Evolutionary conservation across 2,113 vertebrate species (phyloP), one percentile per base, ranked within the genome.

Genomic region (Indicator indicator): DNA sequence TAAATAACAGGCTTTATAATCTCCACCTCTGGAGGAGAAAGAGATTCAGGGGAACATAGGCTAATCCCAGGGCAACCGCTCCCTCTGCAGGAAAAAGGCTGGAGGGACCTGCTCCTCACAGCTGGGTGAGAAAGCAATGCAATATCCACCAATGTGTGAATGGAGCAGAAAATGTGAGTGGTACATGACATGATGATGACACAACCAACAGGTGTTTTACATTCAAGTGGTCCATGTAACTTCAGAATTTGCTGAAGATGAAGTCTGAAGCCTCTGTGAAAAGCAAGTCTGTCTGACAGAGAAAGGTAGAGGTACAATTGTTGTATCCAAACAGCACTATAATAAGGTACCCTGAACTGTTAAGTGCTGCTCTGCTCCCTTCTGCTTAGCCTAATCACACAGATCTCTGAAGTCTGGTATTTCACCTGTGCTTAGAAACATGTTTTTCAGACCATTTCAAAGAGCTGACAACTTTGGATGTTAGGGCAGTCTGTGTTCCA

Each of bases 11-110:
- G 2, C 12, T 70, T 69, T 69, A 40, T 10, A 50, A 1, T 40
- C 63, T 67, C 16, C 7, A 1, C 2, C 11, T 60, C 14, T 17
- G 1, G 4, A 32, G 56, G 56, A 55, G 55, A 46, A 13, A 14
- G 2, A 9, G 38, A 32, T 33, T 26, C 56, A 24, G 24, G 7
- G 27, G 12, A 94, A 19, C 46, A 32, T 16, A 23, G 26, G 30
- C 27, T 36, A 56, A 83, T 83, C 73, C 64, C 36, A 30, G 76
- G 62, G 11, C 79, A 93, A 77, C 40, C 16, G 1, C 94, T 95
- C 94, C 94, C 94, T 93, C 95, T 95, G 79, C 91, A 90, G 94
- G 89, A 71, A 48, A 63, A 28, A 56, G 50, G 17, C 33, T 44
- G 79, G 60, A 72, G 69, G 33, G 76, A 64, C 14, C 44, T 48